phyloP scores from a whole-genome alignment of 2,797 vertebrate species.

The Pseudochromis fuscus region DNA sequence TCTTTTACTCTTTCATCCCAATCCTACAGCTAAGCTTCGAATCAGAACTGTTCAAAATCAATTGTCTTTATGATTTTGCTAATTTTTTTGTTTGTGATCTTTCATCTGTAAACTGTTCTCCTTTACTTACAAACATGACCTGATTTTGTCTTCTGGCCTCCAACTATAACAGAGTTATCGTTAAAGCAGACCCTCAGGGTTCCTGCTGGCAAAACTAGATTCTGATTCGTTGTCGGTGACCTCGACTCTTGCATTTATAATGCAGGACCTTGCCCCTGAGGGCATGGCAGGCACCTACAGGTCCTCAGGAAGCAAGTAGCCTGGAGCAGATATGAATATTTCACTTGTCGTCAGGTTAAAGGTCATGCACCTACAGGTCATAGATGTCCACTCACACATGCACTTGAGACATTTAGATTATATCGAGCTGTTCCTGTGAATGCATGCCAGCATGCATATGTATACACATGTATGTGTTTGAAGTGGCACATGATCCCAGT shows the following conservation, averaged over 20 bases:
- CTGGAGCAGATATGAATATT: constrained; percentile 60
- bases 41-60: not conserved
- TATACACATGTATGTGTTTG: not conserved
- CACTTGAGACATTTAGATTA: constrained; percentile 1
- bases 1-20: not conserved
- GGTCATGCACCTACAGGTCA: constrained; percentile 28
- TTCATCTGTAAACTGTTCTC: not conserved
- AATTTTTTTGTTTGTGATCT: not conserved
- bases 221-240: constrained; percentile 57
- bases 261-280: constrained; percentile 45
- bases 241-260: constrained; percentile 64
- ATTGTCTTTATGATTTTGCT: not conserved
- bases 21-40: not conserved
- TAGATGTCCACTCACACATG: constrained; percentile 18
- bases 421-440: constrained; percentile 3
- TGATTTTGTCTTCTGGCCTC: constrained; percentile 29
- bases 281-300: constrained; percentile 39
- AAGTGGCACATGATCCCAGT: not conserved
- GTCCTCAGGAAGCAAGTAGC: constrained; percentile 46
- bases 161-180: constrained; percentile 46
- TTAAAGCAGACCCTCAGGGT: constrained; percentile 71
- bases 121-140: constrained; percentile 12
- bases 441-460: not conserved
- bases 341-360: constrained; percentile 57
- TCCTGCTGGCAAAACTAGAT: constrained; percentile 47